phyloP scores from a whole-genome alignment of 2,888 invertebrate genomes.

The Agrochola lota region DNA sequence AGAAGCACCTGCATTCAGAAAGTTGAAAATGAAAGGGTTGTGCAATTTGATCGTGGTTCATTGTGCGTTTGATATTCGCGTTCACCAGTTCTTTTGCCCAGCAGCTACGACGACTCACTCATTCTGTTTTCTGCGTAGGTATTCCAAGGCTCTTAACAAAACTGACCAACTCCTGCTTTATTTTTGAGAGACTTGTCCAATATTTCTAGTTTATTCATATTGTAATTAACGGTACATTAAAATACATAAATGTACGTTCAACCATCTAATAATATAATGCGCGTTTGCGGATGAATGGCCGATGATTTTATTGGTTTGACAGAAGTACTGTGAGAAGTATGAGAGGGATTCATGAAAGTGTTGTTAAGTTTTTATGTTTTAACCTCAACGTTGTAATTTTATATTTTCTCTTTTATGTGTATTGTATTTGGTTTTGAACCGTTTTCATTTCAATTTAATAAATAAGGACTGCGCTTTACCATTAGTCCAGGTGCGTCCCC shows the following conservation, averaged over 20 bases:
- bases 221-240: too few relatives aligned
- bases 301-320: not conserved
- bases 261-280: not conserved
- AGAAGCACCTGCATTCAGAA: slow-evolving; percentile 38
- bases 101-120: not conserved
- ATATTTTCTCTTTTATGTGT: not conserved
- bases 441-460: not conserved
- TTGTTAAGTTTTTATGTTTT: not conserved
- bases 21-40: not conserved
- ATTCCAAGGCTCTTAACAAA: not conserved
- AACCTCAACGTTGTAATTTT: not conserved
- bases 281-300: not conserved
- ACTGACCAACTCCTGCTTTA: not conserved
- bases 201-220: not conserved
- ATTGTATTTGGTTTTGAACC: not conserved
- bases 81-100: not conserved
- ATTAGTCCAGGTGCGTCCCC: slow-evolving; percentile 66
- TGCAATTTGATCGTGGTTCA: not conserved
- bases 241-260: not conserved
- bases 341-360: not conserved
- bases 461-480: slow-evolving; percentile 45
- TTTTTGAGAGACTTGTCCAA: not conserved
- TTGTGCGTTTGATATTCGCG: not conserved
- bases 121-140: not conserved
- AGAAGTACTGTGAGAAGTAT: not conserved